Base-by-base conservation (phyloP, 1,140 invertebrate species). In the Leptinotarsa undecemlineata region DNA sequence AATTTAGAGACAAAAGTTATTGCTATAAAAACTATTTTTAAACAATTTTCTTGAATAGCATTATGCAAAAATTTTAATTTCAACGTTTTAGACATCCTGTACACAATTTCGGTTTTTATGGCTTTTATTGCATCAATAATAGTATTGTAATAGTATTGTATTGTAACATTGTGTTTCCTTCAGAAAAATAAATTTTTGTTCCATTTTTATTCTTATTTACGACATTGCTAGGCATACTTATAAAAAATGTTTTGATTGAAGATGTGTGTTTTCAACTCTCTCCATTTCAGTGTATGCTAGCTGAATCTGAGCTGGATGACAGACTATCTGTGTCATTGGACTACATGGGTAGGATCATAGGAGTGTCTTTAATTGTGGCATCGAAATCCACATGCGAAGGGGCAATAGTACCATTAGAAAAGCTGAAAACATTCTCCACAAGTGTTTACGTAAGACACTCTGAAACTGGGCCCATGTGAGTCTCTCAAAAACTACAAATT, bases 381-480 rank as follows among this genome's bases (percentile, higher is more conserved):
- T 88, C 90, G 76, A 86, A 87, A 81, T 84, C 85, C 83, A 81
- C 78, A 82, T 88, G 88, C 79, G 84, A 87, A 68, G 77, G 84
- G 48, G 79, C 85, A 48, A 73, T 81, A n/a, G 79, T 85, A 17
- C 67, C 82, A 26, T 78, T 83, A 11, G 81, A 86, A 26, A 85
- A 86, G 69, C 79, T 88, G 57, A 83, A 88, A 75, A 84, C 89
- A 71, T 92, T 94, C 82, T 91, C 91, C 76, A 94, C 94, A 2
- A 90, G 90, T 76, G 90, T 95, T 48, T 89, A 90, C 75, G 88
- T 95, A 15, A 87, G 90, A 72, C 90, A 93, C 79, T 90, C 92
- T 23, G 91, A 93, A 79, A 86, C 88, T 75, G 94, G 92, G 20
- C 93, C 93, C 67, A 86, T 91, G 90, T 94, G 90, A 88, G 90